Evolutionary conservation across 2,113 vertebrate species (phyloP), one percentile per base, ranked within the genome.

Genomic region (Xiphophorus maculatus): DNA sequence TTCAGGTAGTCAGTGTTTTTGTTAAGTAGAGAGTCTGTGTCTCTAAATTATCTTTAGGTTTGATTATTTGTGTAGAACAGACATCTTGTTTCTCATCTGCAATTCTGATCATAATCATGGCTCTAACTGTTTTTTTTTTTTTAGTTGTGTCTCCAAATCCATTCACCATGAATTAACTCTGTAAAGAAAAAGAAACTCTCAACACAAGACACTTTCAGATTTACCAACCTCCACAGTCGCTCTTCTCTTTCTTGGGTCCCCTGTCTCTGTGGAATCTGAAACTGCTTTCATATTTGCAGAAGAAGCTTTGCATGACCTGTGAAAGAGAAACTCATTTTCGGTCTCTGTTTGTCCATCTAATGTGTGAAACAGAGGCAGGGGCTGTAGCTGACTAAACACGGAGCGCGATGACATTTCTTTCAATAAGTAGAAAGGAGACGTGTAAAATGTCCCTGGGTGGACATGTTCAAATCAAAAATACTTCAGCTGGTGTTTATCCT

Each of bases 271-370:
- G 54, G 78, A 86, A 65, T 79, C 74, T 73, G 64, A 85, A 88
- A 30, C 71, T 74, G 51, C 80, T 85, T 73, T 80, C 44, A 84
- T 87, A 79, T 87, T 88, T 85, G 80, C 68, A 82, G 73, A 78
- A 76, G 67, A 76, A 72, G 73, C 83, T 82, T 87, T 75, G 66
- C 42, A 69, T 86, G 80, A 79, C 83, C 74, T 60, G 79, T 62
- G 73, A 75, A 83, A 73, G 35, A 58, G 68, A 73, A 86, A 87
- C 73, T 66, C 27, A 11, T 73, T 69, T 27, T 81, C 54, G 32
- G 67, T 71, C 66, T 40, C n/a, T 83, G 74, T 79, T 80, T 81
- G 74, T 87, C 74, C 61, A 37, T 33, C 74, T 84, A 70, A 82
- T 87, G 61, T 76, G 71, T 51, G 74, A 68, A 77, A 73, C 61